phyloP scores from a whole-genome alignment of 2,113 vertebrate species.

The Mugil cephalus region DNA sequence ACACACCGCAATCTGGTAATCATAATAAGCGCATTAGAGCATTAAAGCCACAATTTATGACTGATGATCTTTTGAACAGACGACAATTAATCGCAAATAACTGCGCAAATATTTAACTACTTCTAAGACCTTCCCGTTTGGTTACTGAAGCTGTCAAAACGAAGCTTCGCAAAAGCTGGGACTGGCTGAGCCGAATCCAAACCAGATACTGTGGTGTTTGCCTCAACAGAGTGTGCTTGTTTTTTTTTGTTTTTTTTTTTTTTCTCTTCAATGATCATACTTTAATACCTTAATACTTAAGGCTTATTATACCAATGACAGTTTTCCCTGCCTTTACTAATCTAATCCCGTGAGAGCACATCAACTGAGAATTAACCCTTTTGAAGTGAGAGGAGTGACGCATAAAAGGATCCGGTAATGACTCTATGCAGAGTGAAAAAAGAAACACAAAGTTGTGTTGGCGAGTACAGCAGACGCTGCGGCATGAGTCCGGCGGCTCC shows the following conservation, averaged over 20 bases:
- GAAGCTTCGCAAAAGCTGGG: constrained; percentile 11
- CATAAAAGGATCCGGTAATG: constrained; percentile 55
- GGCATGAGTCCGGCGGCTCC: constrained; percentile 14
- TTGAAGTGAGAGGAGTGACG: constrained; percentile 41
- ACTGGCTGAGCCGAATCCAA: constrained; percentile 19
- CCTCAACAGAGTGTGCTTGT: constrained; percentile 12
- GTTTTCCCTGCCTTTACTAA: constrained; percentile 58
- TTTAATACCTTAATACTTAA: constrained; percentile 64
- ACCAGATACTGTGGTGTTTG: constrained; percentile 29
- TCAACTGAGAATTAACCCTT: constrained; percentile 64
- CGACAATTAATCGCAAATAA: constrained; percentile 68
- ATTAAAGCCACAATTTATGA: constrained; percentile 60
- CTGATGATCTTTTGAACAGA: constrained; percentile 67
- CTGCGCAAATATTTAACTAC: constrained; percentile 48
- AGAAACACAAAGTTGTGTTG: constrained; percentile 22
- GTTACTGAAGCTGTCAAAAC: constrained; percentile 39
- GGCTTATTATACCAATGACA: constrained; percentile 70
- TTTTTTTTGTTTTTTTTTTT: constrained; percentile 42
- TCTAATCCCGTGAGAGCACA: constrained; percentile 58
- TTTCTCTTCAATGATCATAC: constrained; percentile 49
- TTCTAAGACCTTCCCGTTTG: constrained; percentile 12
- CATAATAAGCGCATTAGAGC: constrained; percentile 72
- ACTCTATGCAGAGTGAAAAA: constrained; percentile 32
- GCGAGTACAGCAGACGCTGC: constrained; percentile 29
- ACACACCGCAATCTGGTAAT: constrained; percentile 63